phyloP scores from a whole-genome alignment of 1,140 invertebrate genomes.

The Frieseomelitta varia region DNA sequence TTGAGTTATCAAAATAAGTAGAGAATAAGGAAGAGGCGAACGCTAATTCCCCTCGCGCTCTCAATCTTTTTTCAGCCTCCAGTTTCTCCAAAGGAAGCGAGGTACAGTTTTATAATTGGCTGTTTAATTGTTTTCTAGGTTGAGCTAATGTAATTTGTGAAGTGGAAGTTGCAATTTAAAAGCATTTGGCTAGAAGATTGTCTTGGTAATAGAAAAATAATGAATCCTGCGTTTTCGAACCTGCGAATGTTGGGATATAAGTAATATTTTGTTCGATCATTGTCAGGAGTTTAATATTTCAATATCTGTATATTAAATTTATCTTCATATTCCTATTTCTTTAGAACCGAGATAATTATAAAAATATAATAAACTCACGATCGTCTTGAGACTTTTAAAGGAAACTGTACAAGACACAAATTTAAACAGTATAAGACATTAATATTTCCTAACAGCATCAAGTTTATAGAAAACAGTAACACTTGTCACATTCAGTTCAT shows the following conservation, averaged over 20 bases:
- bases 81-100: not conserved
- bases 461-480: not conserved
- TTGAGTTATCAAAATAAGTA: constrained; percentile 49
- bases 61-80: not conserved
- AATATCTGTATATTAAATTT: too few species aligned
- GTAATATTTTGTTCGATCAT: not conserved
- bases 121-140: not conserved
- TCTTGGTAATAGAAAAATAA: not conserved
- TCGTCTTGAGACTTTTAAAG: too few species aligned
- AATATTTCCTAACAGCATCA: not conserved
- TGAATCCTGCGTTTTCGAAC: not conserved
- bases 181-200: not conserved
- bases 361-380: too few species aligned
- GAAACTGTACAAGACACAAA: not conserved
- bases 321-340: not conserved
- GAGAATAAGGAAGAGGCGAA: not conserved
- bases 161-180: not conserved
- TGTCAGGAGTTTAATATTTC: not conserved
- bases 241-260: not conserved
- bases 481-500: not conserved
- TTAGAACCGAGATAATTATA: not conserved
- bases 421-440: not conserved
- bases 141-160: not conserved
- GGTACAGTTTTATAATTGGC: too few species aligned
- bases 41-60: not conserved